Conservation (phyloP, 1,140 invertebrate species). For the Orchestia grillus region DNA sequence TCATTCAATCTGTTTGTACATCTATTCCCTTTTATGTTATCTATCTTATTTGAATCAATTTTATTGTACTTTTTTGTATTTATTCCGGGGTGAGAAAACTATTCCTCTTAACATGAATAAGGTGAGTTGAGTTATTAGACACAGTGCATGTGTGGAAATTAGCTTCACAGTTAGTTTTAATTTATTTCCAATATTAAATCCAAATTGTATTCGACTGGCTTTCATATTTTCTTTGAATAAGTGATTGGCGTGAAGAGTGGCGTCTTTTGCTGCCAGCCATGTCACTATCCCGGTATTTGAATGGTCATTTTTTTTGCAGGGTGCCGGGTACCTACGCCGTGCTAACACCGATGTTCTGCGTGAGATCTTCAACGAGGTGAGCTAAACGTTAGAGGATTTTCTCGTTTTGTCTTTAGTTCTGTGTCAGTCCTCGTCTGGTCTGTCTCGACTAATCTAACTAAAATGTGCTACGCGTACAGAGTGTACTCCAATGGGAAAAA, state of each 20-base stretch:
- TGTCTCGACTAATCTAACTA: background rate
- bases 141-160: no score
- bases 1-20: background rate
- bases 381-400: background rate
- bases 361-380: slow-evolving; percentile 87
- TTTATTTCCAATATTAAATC: background rate
- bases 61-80: background rate
- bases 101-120: background rate
- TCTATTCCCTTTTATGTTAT: background rate
- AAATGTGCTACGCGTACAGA: background rate
- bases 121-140: background rate
- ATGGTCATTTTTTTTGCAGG: slow-evolving; percentile 60
- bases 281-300: background rate
- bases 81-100: background rate
- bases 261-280: background rate
- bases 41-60: background rate
- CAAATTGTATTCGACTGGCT: background rate
- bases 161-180: no score
- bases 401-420: background rate
- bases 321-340: slow-evolving; percentile 80
- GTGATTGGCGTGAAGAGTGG: background rate
- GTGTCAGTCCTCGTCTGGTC: background rate
- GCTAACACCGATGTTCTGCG: slow-evolving; percentile 86
- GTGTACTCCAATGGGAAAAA: background rate
- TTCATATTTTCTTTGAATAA: background rate